Base-by-base conservation (phyloP, 1,140 invertebrate species). In the Heterodera carotae region DNA sequence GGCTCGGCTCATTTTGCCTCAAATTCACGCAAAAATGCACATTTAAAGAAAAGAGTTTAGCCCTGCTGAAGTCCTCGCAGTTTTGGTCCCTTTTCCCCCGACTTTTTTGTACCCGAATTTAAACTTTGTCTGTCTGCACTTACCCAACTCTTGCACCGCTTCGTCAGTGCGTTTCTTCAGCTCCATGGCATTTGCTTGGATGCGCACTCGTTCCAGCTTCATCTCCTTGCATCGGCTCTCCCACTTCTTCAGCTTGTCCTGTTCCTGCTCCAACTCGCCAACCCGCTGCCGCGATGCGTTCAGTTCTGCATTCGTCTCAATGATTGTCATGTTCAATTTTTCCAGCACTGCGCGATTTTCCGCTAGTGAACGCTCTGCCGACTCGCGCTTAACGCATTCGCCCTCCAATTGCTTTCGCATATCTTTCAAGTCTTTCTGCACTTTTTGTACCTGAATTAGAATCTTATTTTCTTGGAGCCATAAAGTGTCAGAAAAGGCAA, bases 151-250 rank as follows among this genome's bases (percentile, higher is more conserved):
- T n/a, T 67, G 60, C 6, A 77, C 75, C 60, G 76, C 83, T 62
- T 86, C 85, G 33, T 87, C 86, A 2, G 76, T 78, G 22, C 82
- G 69, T 68, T 87, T 88, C 75, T 85, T 88, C 71, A 88, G 69
- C 31, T 76, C 43, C 27, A 80, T 53, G 4, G 82, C 62, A 67
- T 87, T 86, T 12, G 81, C 77, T 36, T 87, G 87, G 31, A 84
- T 73, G 64, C 82, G 73, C 18, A 62, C 70, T 48, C 83, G 69
- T 25, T 87, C 85, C 22, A 80, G 71, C 59, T 86, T 85, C 69
- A 87, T 87, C n/a, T 81, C 59, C n/a, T 88, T 82, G 68, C 81
- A 88, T 10, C 86, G 66, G 27, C 48, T 71, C 60, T 87, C 85
- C 76, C 87, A 67, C 59, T 84, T 88, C 15, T 79, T 77, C 74